A percentile compares a stretch with the other conserved stretches of the same genome.
Evolutionary conservation across 1,140 invertebrate genomes (phyloP).

Genomic region (Archegozetes longisetosus): DNA sequence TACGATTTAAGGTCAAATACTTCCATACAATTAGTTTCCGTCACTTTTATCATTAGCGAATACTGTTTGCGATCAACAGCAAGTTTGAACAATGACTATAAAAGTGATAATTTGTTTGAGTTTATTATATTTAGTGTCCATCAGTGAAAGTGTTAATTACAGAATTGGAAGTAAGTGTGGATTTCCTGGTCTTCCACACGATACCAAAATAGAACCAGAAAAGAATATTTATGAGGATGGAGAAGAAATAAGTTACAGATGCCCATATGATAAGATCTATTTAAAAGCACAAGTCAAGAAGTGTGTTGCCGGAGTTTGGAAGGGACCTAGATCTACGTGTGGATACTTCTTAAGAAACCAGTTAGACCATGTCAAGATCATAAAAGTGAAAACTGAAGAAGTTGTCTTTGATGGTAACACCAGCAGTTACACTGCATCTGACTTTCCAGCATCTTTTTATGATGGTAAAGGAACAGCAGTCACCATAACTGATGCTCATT

Average conservation of each 20-base stretch:
- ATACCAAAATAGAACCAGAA: background rate
- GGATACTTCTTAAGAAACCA: background rate
- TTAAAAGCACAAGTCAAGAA: background rate
- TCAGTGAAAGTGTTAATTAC: no score
- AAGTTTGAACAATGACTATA: no score
- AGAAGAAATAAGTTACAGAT: background rate
- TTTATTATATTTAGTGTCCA: no score
- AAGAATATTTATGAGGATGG: background rate
- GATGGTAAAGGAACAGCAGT: background rate
- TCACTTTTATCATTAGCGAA: no score
- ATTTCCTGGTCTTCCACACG: background rate
- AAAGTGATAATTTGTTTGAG: no score
- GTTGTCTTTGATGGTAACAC: background rate
- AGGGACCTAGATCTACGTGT: background rate
- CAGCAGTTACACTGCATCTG: background rate
- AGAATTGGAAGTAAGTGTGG: background rate
- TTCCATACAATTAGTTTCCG: no score
- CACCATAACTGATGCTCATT: background rate
- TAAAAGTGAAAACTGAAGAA: background rate
- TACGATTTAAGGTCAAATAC: no score
- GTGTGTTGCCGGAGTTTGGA: background rate
- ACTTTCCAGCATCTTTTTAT: background rate
- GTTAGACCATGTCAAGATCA: background rate
- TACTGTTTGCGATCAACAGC: no score
- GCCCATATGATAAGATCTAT: background rate